Conservation (phyloP, 2,888 invertebrate genomes). For the Cephus sareptanus region DNA sequence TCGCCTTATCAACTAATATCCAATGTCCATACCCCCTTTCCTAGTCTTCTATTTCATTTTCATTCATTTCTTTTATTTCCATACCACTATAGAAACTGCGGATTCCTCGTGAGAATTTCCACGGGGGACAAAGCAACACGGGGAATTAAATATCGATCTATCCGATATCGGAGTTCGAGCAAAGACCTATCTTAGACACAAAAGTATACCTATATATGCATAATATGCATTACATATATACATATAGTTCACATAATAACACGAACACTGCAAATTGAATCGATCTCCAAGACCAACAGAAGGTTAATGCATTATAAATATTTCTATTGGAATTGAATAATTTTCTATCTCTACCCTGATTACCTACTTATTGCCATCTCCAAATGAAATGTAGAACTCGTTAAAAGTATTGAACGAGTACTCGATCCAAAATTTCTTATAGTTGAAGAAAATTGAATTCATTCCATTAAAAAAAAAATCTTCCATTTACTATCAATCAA, state of each 20-base stretch:
- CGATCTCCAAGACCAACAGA: neutral
- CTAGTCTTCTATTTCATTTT: neutral
- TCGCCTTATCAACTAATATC: neutral
- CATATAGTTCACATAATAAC: neutral
- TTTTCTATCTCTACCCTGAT: neutral
- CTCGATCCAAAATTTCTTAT: neutral
- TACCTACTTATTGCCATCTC: neutral
- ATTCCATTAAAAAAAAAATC: neutral
- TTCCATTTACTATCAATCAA: neutral
- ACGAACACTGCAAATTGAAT: neutral
- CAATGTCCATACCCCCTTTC: neutral
- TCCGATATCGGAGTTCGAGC: neutral
- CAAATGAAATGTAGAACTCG: neutral
- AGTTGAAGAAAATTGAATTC: neutral
- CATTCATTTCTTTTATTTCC: neutral
- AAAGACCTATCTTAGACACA: neutral
- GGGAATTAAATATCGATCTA: neutral
- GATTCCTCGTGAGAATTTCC: neutral
- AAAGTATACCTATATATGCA: neutral
- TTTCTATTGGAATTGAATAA: neutral
- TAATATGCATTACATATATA: neutral
- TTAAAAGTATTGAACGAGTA: neutral
- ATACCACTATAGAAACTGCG: neutral
- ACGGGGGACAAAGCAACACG: neutral
- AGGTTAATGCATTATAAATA: neutral